Base-by-base conservation (phyloP, 2,113 vertebrate species). In the Hydrolagus affinis region DNA sequence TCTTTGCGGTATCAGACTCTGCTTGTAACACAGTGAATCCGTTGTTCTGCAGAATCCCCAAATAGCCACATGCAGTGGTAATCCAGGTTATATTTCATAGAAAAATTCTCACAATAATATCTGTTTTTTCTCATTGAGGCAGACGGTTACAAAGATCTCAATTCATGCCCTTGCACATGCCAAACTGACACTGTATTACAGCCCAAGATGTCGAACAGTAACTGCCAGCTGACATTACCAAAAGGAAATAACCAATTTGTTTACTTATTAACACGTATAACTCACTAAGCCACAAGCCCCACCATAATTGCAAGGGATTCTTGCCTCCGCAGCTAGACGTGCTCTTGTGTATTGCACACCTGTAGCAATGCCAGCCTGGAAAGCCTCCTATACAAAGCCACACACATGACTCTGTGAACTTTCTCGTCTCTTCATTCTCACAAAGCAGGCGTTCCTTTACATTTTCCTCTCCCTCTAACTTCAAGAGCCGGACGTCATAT, bases 171-270 rank as follows among this genome's bases (percentile, higher is more conserved):
- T 83, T 83, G 25, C 78, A 19, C 30, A 83, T 68, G 60, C 28
- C 78, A 30, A 44, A 8, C 73, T 75, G 32, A 44, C 19, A 17
- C 1, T 74, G 17, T 44, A 44, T 21, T 17, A 44, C 4, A 25
- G 14, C 78, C 78, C 30, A 15, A 4, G 62, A 62, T 32, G 78
- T 21, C 66, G 30, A 66, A 30, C 28, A 66, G 60, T 30, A 21
- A 28, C 78, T 30, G 19, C 17, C 30, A 83, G 25, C 60, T 66
- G 60, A 64, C 25, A 19, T 9, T 83, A 15, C 62, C 14, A 21
- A 28, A 83, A 21, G 78, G 78, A 32, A 68, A 83, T 83, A 83
- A 83, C 78, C 62, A 66, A 68, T 83, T 83, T 83, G 66, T 83
- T 83, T 32, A 83, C 60, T 32, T 66, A 83, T 11, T 83, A 68